Conservation (phyloP, 2,797 vertebrate species). For the Mus minutoides region DNA sequence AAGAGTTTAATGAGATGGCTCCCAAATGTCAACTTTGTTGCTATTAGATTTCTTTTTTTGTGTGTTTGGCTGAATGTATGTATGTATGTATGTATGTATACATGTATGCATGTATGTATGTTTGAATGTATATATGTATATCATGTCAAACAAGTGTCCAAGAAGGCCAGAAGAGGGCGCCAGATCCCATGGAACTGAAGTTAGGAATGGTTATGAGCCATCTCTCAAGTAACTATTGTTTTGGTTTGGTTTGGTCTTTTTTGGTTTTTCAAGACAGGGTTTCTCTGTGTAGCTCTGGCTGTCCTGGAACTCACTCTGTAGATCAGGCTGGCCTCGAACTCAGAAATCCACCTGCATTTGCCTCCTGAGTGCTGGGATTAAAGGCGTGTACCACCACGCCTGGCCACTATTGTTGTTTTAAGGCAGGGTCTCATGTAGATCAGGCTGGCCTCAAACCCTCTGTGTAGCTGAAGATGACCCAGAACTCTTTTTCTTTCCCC, state of each 20-base stretch:
- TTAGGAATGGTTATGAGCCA: not conserved
- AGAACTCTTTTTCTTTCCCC: not conserved
- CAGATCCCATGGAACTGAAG: not conserved
- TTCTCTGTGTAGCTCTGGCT: too few relatives aligned
- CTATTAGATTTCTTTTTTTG: not conserved
- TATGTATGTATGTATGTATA: not conserved
- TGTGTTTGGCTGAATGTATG: not conserved
- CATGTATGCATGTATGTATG: not conserved
- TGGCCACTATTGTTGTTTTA: too few relatives aligned
- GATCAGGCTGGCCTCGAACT: too few relatives aligned
- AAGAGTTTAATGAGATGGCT: not conserved
- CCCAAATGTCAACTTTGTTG: not conserved
- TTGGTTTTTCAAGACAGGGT: too few relatives aligned
- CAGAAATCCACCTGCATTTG: too few relatives aligned
- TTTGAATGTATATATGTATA: not conserved
- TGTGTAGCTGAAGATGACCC: too few relatives aligned
- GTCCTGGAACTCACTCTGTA: too few relatives aligned
- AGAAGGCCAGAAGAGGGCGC: not conserved
- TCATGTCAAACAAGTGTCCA: not conserved
- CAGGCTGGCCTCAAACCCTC: too few relatives aligned
- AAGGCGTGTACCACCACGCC: too few relatives aligned
- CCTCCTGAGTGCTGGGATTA: too few relatives aligned
- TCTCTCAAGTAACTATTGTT: not conserved
- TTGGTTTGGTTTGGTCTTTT: too few relatives aligned
- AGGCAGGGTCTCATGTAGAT: too few relatives aligned